Percentiles rank a stretch among this genome's conserved stretches.
Conservation (phyloP, 2,113 vertebrate species). For the Seriola rivoliana region DNA sequence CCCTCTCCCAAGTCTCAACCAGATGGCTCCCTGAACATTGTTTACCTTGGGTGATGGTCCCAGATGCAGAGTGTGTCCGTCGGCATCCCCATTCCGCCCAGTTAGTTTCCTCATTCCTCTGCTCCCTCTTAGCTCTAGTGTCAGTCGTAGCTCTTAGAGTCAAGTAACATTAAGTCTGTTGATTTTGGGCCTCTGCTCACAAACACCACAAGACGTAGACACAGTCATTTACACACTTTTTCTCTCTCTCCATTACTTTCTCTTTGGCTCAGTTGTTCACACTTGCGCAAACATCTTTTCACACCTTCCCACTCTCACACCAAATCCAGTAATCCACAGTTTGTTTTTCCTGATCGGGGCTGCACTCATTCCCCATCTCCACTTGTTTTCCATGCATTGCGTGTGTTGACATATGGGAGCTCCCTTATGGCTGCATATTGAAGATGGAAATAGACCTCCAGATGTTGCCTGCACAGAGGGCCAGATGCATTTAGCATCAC, state of each 20-base stretch:
- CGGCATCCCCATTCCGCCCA: conserved; percentile 76
- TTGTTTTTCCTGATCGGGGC: conserved; percentile 16
- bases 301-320: conserved; percentile 41
- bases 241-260: conserved; percentile 15
- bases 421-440: conserved; percentile 74
- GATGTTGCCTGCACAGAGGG: conserved; percentile 76
- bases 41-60: conserved; percentile 95
- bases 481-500: conserved; percentile 79
- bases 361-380: conserved; percentile 11
- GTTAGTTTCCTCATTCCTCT: conserved; percentile 73
- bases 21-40: conserved; percentile 99
- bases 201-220: conserved; percentile 35
- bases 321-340: conserved; percentile 19
- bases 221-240: not conserved
- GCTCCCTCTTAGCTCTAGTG: conserved; percentile 63
- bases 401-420: conserved; percentile 74
- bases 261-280: conserved; percentile 31
- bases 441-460: conserved; percentile 72
- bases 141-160: conserved; percentile 34
- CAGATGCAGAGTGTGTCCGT: conserved; percentile 90
- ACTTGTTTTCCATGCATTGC: conserved; percentile 64
- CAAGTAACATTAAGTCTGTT: conserved; percentile 31
- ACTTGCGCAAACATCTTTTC: conserved; percentile 8
- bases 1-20: conserved; percentile 87
- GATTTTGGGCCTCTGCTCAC: conserved; percentile 8